These are phyloP conservation scores for Synergus gifuensis DNA, from an alignment of 2,888 invertebrate genomes.

Conservation along the genomic window DNA sequence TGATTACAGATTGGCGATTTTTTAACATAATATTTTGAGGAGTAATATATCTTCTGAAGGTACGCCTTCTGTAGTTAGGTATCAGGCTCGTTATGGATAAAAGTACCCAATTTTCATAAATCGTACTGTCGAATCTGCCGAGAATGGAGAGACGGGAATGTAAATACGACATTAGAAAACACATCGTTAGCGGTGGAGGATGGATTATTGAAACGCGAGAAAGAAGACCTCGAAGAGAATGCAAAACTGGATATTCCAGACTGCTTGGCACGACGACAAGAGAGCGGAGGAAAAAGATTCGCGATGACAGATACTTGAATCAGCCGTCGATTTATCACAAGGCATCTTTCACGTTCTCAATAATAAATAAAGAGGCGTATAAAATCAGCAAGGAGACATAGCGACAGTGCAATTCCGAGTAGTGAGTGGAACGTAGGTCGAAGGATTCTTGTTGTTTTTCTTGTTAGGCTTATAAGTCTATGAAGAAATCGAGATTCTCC, in stretches of 20 bases:
- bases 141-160: conserved; percentile 41
- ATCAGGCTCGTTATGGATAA: conserved; percentile 26
- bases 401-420: conserved; percentile 37
- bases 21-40: neutral
- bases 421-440: conserved; percentile 24
- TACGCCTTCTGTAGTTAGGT: neutral
- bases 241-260: conserved; percentile 61
- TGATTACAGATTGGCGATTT: neutral
- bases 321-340: conserved; percentile 55
- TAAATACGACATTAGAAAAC: conserved; percentile 40
- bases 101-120: conserved; percentile 42
- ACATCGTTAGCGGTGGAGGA: conserved; percentile 36
- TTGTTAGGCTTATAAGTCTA: conserved; percentile 39
- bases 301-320: conserved; percentile 49
- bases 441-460: conserved; percentile 26
- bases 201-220: conserved; percentile 40
- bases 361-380: conserved; percentile 48
- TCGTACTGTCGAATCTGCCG: conserved; percentile 41
- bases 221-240: conserved; percentile 37
- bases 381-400: conserved; percentile 12
- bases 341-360: conserved; percentile 52
- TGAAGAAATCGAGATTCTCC: conserved; percentile 53
- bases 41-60: neutral
- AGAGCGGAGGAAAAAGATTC: conserved; percentile 53
- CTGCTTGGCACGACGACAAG: conserved; percentile 66